Evolutionary conservation across 2,888 invertebrate species (phyloP).

Genomic region (Caradrina kadenii): DNA sequence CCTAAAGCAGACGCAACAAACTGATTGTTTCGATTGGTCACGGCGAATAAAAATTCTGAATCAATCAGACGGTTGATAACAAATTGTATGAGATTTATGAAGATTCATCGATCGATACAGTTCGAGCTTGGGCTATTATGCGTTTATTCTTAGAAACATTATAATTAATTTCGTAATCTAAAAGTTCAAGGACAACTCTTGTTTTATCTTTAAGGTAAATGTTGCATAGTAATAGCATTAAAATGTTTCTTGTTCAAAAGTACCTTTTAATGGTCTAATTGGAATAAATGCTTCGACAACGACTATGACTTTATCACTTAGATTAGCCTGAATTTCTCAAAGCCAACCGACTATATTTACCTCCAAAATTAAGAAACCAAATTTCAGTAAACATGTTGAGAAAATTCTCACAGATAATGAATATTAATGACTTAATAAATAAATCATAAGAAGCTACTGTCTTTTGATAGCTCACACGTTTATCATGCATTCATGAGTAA

Average conservation of each 20-base stretch:
- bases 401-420: constrained; percentile 63
- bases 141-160: constrained; percentile 23
- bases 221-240: neutral
- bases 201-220: neutral
- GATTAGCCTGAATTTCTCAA: neutral
- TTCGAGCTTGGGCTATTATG: constrained; percentile 27
- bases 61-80: constrained; percentile 49
- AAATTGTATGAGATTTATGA: constrained; percentile 42
- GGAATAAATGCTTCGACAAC: too few species aligned
- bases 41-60: constrained; percentile 58
- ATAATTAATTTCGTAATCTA: constrained; percentile 39
- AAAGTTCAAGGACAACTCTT: constrained; percentile 17
- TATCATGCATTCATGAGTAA: constrained; percentile 38
- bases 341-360: constrained; percentile 15
- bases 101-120: constrained; percentile 36
- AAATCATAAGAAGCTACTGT: constrained; percentile 58
- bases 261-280: too few species aligned
- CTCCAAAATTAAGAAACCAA: constrained; percentile 30
- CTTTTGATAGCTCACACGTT: constrained; percentile 40
- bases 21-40: constrained; percentile 58
- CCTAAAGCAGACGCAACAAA: constrained; percentile 49
- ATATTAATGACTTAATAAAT: constrained; percentile 59
- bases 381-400: constrained; percentile 29
- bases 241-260: too few species aligned
- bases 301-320: neutral